phyloP scores from a whole-genome alignment of 2,888 invertebrate genomes.

The Lasioglossum lativentre region DNA sequence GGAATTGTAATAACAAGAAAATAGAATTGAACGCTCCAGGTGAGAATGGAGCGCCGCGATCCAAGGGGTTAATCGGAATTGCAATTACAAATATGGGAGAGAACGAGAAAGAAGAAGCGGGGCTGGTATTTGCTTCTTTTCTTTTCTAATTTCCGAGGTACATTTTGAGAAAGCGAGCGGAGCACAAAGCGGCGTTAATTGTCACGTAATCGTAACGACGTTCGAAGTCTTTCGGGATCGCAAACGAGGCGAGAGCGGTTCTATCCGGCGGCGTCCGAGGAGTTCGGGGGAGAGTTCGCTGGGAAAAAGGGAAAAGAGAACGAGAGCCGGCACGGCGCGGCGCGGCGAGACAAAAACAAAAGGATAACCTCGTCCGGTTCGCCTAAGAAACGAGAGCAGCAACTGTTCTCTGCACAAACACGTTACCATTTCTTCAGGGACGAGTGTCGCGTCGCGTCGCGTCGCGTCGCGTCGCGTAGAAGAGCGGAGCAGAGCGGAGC shows the following conservation, averaged over 20 bases:
- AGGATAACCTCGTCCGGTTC: conserved; percentile 49
- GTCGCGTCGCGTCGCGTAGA: conserved; percentile 12
- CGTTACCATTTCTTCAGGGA: conserved; percentile 27
- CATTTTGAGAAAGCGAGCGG: background rate
- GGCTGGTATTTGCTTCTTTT: background rate
- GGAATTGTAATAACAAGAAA: too few species aligned
- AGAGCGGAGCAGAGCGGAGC: conserved; percentile 1
- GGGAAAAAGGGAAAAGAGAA: conserved; percentile 20
- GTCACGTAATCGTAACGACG: conserved; percentile 42
- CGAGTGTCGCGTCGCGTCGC: conserved; percentile 27
- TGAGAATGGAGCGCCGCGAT: too few species aligned
- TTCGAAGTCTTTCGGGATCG: conserved; percentile 15
- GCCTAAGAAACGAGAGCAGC: conserved; percentile 42
- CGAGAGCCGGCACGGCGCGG: conserved; percentile 50
- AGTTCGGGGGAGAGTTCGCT: background rate
- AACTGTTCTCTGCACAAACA: conserved; percentile 56
- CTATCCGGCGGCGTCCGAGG: conserved; percentile 6
- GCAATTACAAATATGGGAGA: background rate
- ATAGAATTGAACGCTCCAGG: too few species aligned
- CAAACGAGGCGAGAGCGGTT: conserved; percentile 42
- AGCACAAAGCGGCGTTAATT: conserved; percentile 44
- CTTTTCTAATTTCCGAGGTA: background rate
- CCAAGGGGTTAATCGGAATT: background rate
- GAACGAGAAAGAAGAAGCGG: background rate
- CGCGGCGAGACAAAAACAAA: conserved; percentile 48